Conservation (phyloP, 2,113 vertebrate genomes). For the Vanacampus margaritifer region DNA sequence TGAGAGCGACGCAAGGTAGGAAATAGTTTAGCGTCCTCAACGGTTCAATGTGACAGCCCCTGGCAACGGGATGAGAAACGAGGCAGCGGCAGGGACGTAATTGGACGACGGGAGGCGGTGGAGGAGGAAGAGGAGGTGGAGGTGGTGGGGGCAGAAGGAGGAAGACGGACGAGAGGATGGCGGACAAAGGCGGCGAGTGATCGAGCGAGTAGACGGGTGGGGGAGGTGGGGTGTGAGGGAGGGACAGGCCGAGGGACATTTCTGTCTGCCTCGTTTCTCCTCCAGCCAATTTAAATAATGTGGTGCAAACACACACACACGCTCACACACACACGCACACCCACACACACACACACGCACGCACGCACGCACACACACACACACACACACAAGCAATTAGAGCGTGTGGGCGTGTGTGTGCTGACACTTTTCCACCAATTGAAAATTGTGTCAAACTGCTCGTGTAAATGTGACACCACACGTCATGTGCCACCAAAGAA, state of each 20-base stretch:
- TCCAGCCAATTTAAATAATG: slow-evolving; percentile 1
- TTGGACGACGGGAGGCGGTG: not conserved
- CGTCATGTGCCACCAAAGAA: no score
- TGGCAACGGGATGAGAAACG: slow-evolving; percentile 1
- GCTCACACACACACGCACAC: not conserved
- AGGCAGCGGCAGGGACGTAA: not conserved
- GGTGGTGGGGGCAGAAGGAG: not conserved
- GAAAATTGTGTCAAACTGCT: not conserved
- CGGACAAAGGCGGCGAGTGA: slow-evolving; percentile 1
- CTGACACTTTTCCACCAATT: not conserved
- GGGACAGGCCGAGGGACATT: not conserved
- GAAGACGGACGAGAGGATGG: slow-evolving; percentile 1
- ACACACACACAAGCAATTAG: not conserved
- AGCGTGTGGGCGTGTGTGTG: not conserved
- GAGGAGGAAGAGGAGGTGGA: not conserved
- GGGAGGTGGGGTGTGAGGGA: not conserved
- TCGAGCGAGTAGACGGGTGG: not conserved
- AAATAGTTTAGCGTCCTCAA: not conserved
- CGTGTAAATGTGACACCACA: not conserved
- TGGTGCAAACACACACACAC: not conserved
- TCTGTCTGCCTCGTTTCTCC: not conserved
- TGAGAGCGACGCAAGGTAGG: not conserved
- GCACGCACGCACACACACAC: not conserved
- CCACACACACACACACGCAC: not conserved
- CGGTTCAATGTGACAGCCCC: not conserved